Evolutionary conservation across 2,797 vertebrate genomes (phyloP), one percentile per base, ranked within the genome.

Genomic region (Semotilus atromaculatus): DNA sequence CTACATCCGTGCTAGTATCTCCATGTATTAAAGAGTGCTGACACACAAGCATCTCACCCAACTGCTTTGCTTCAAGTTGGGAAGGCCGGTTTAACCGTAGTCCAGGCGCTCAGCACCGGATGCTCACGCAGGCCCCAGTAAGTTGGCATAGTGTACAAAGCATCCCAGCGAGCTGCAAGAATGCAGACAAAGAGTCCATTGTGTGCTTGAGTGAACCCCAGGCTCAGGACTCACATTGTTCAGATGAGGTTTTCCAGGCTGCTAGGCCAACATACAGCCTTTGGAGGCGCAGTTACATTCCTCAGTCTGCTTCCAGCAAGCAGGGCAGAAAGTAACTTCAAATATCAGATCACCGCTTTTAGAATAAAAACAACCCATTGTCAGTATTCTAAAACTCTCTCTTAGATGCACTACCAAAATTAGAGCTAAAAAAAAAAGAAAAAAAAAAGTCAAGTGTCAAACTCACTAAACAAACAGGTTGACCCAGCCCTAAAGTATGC

Each of bases 101-200:
- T 16, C 38, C 31, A 36, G 48, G 77, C 53, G 31, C 67, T 43
- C 55, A 53, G 71, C n/a, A 48, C 83, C 58, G 83, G 88, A 86
- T 84, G 90, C 90, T 90, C 85, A 82, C 90, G 64, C 85, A 89
- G 92, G 93, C 92, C 92, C 88, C 92, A 92, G 92, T 88, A 84
- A 91, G 91, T 87, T 94, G 94, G 92, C 93, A 94, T 90, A 89
- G 91, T 85, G 86, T 90, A 93, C 90, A 89, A 93, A 90, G 92
- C 90, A 91, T 91, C 91, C 89, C 66, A 89, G 85, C 85, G 89
- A 82, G 92, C 91, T 91, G 90, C 89, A 91, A 93, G 89, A 91
- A 88, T 58, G 88, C 90, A 90, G 55, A 95, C 93, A 96, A 96
- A 94, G 92, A 91, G 81, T 87, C 89, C 90, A 93, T 95, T 96